Evolutionary conservation across 2,797 vertebrate species (phyloP).

Genomic region (Antennarius maculatus): DNA sequence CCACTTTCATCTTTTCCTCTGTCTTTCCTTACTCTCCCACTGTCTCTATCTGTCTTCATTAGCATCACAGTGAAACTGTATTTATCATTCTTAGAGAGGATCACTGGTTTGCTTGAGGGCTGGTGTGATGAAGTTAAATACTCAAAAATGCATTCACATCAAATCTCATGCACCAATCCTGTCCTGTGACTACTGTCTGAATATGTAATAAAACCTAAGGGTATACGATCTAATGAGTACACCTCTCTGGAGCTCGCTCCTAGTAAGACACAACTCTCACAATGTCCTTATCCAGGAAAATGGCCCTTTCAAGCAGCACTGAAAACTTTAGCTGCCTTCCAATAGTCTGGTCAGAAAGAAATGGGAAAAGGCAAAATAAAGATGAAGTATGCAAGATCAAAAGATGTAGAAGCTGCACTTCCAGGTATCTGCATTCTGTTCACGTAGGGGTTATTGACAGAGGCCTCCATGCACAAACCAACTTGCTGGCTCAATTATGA

Average conservation of each 20-base stretch:
- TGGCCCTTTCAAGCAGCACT: conserved; percentile 62
- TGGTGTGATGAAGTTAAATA: conserved; percentile 62
- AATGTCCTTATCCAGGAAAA: conserved; percentile 58
- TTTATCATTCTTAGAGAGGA: conserved; percentile 77
- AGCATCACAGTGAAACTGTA: conserved; percentile 70
- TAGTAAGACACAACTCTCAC: conserved; percentile 18
- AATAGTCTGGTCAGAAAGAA: conserved; percentile 45
- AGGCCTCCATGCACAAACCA: conserved; percentile 38
- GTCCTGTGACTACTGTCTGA: conserved; percentile 59
- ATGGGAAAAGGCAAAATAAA: conserved; percentile 37
- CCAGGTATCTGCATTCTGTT: conserved; percentile 48
- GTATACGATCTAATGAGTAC: conserved; percentile 69
- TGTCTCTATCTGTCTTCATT: conserved; percentile 78
- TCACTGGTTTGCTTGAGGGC: conserved; percentile 60
- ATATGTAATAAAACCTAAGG: conserved; percentile 42
- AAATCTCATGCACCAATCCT: conserved; percentile 26
- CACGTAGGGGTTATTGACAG: conserved; percentile 38
- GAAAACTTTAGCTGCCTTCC: conserved; percentile 53
- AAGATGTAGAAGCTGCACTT: conserved; percentile 47
- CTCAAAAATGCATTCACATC: conserved; percentile 25
- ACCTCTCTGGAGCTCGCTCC: conserved; percentile 45
- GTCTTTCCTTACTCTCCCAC: conserved; percentile 34
- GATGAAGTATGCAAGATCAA: conserved; percentile 53
- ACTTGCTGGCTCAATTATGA: conserved; percentile 45
- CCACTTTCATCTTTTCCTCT: conserved; percentile 60